Percentiles rank a stretch among this genome's conserved stretches.
Conservation (phyloP, 2,888 invertebrate genomes). For the Mythimna loreyi region DNA sequence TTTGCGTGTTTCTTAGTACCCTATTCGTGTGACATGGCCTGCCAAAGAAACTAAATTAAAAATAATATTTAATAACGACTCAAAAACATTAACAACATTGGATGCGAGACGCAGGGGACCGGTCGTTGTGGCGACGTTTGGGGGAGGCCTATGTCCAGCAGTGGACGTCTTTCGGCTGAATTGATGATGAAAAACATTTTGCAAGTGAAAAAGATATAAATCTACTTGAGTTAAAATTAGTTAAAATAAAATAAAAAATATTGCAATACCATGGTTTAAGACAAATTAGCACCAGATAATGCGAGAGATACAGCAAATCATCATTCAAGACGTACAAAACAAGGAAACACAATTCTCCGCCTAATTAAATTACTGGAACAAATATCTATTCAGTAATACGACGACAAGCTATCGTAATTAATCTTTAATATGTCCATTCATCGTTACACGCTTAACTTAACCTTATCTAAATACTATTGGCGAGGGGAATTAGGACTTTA, state of each 20-base stretch:
- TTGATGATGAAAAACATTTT: no score
- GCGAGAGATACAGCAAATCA: conserved; percentile 16
- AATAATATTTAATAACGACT: not conserved
- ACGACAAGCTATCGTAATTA: conserved; percentile 69
- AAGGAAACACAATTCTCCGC: conserved; percentile 40
- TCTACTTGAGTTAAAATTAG: no score
- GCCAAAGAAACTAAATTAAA: not conserved
- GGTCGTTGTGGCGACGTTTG: no score
- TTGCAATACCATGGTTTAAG: not conserved
- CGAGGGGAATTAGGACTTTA: conserved; percentile 40
- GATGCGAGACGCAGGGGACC: no score
- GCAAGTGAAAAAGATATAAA: not conserved
- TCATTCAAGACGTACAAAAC: conserved; percentile 15
- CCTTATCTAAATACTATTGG: conserved; percentile 40
- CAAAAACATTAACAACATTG: no score
- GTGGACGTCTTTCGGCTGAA: no score
- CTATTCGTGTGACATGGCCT: not conserved
- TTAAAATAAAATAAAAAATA: not conserved
- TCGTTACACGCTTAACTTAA: conserved; percentile 59
- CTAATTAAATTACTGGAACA: conserved; percentile 64
- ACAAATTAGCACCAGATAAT: conserved; percentile 11
- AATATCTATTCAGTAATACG: conserved; percentile 64
- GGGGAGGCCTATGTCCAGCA: no score
- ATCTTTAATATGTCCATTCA: conserved; percentile 68
- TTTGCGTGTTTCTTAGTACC: no score